Percentiles rank a stretch among this genome's conserved stretches.
Evolutionary conservation across 2,797 vertebrate species (phyloP).

Genomic region (Buceros bicornis): DNA sequence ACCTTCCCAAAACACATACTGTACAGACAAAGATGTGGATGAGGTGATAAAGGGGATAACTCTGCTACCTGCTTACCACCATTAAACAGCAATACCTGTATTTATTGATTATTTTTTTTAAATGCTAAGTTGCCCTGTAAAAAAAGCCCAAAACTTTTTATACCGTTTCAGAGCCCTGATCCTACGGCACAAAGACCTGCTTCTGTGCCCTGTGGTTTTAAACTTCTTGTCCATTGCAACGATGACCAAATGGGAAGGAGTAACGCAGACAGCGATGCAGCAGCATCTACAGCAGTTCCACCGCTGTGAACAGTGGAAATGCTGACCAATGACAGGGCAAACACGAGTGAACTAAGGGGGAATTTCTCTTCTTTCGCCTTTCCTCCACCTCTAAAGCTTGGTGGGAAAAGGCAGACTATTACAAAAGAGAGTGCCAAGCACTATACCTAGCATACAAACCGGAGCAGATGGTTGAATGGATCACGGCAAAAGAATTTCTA

Average conservation of each 20-base stretch:
- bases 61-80: not conserved
- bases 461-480: not conserved
- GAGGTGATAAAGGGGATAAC: not conserved
- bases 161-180: not conserved
- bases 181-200: constrained; percentile 6
- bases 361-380: not conserved
- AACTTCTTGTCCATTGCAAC: not conserved
- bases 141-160: not conserved
- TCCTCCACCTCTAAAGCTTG: not conserved
- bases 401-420: not conserved
- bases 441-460: not conserved
- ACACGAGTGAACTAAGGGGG: not conserved
- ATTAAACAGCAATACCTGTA: not conserved
- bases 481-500: not conserved
- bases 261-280: not conserved
- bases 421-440: not conserved
- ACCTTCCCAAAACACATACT: not conserved
- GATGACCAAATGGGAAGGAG: not conserved
- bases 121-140: not conserved
- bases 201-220: constrained; percentile 11
- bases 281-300: not conserved
- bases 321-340: not conserved
- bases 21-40: not conserved
- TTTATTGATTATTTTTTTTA: not conserved
- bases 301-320: not conserved